Conservation (phyloP, 1,140 invertebrate genomes). For the Parapsyche elsis region DNA sequence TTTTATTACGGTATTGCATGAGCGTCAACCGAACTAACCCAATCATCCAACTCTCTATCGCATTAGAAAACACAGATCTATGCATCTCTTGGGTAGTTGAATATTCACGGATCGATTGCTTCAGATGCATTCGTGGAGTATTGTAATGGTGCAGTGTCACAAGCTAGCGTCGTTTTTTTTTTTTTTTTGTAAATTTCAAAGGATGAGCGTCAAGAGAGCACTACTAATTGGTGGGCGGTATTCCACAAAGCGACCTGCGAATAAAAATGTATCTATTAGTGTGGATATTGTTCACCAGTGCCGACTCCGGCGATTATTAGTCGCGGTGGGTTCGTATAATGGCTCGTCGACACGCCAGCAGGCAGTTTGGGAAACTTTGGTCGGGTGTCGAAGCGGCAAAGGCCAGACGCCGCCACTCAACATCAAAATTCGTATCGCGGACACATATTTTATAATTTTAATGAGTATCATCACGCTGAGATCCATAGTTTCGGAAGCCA, state of each 20-base stretch:
- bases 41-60: no score
- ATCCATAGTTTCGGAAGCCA: neutral
- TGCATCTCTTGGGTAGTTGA: no score
- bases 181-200: neutral
- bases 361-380: conserved; percentile 44
- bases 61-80: no score
- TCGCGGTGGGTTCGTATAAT: conserved; percentile 40
- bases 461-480: neutral
- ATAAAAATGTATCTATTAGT: conserved; percentile 46
- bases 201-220: neutral
- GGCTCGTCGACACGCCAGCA: conserved; percentile 38
- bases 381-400: neutral
- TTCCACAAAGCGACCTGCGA: neutral
- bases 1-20: no score
- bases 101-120: no score
- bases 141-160: no score
- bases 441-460: conserved; percentile 9
- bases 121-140: no score
- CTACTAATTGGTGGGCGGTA: neutral
- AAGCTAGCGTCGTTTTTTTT: neutral
- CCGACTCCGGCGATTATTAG: conserved; percentile 45
- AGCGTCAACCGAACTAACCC: no score
- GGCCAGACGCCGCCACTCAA: conserved; percentile 14
- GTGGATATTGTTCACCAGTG: conserved; percentile 29
- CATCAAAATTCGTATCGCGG: conserved; percentile 13